Evolutionary conservation across 2,888 invertebrate species (phyloP), one percentile per base, ranked within the genome.

Genomic region (Encarsia formosa): DNA sequence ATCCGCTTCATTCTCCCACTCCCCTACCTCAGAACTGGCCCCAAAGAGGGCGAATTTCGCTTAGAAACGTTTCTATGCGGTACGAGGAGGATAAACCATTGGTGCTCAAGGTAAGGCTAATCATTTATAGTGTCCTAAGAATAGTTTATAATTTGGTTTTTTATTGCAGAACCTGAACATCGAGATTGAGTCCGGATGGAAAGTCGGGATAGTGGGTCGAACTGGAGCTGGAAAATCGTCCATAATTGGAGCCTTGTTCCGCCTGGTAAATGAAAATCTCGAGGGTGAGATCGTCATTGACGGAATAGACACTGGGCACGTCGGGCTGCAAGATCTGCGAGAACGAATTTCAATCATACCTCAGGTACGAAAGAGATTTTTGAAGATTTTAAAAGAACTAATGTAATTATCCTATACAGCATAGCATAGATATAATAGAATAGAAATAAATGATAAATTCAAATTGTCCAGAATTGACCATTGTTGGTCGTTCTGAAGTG

Each of bases 221-320:
- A 92, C 92, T 0, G 92, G 92, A 1, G 91, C 92, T 13, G 92
- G 92, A 19, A 91, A 91, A 70, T 88, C 88, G 0, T 88, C 90
- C 0, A 75, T 91, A 18, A 86, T 91, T 59, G 82, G 88, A 8
- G 88, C 92, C 1, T 75, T 95, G 19, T 95, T 95, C 74, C 81
- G 91, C 5, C 72, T 95, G 59, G 85, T 88, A 11, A 15, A 15
- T 5, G 34, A 34, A 0, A 86, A 87, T 40, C 82, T 87, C 20
- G 85, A 86, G 46, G 94, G 94, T 1, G 70, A 76, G 22, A 83
- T 95, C 26, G 70, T 76, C 52, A 88, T 95, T 49, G 95, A 95
- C 67, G 84, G 80, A 8, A 69, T 91, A 0, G 80, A 87, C 52
- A 86, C 83, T 0, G 80, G 79, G 39, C 75, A 76, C 9, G 79